Conservation (phyloP, 2,888 invertebrate genomes). For the Siphlonurus alternatus region DNA sequence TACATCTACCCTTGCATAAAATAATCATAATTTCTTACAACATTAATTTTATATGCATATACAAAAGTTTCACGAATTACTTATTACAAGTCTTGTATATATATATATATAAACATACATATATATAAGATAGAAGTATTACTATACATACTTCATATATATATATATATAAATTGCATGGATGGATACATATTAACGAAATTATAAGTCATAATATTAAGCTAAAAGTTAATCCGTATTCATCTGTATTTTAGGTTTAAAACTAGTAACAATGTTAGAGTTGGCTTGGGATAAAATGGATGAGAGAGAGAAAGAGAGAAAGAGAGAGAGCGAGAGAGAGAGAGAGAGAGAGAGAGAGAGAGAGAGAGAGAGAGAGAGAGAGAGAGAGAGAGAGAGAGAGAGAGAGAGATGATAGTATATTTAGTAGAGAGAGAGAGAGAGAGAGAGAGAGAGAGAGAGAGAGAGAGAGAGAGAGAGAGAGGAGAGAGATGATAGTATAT, state of each 20-base stretch:
- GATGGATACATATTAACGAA: constrained; percentile 2
- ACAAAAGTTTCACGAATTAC: neutral
- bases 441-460: neutral
- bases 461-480: neutral
- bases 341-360: neutral
- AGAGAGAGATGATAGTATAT: neutral
- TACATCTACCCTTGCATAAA: neutral
- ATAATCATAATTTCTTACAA: neutral
- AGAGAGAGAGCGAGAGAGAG: neutral
- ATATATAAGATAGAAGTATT: neutral
- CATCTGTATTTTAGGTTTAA: neutral
- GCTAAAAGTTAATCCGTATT: neutral
- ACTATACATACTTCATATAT: no score
- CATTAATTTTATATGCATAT: neutral
- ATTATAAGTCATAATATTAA: constrained; percentile 1
- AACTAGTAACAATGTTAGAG: neutral
- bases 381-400: neutral
- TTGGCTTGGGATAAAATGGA: neutral
- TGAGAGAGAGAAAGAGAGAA: neutral
- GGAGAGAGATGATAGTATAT: neutral
- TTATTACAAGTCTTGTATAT: neutral
- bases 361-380: neutral
- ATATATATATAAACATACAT: neutral
- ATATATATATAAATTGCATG: neutral
- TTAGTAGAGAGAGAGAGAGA: neutral